Base-by-base conservation (phyloP, 37 sponge, comb jelly and placozoan genomes). In the Ephydatia muelleri region DNA sequence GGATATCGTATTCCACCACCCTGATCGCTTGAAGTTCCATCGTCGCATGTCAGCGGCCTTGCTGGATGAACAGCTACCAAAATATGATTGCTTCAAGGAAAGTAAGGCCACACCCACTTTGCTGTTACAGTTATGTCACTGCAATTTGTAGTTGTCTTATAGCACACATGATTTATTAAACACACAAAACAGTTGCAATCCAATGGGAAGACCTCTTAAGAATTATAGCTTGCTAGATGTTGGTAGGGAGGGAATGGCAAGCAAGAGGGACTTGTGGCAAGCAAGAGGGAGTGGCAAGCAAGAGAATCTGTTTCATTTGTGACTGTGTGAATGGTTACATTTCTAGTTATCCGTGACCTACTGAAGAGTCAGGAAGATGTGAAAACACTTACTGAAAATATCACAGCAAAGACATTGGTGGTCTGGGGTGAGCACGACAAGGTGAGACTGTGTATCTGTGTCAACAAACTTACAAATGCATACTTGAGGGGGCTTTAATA, bases 401-500 rank as follows among this genome's bases (percentile, higher is more conserved):
- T 91, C 35, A 64, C 49, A 2, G 35, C 78, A 2, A 90, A 90
- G 19, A 75, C 72, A 16, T 43, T 87, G 29, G 28, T 90, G 4
- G 37, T 89, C 6, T 93, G 91, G 91, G 94, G 94, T 12, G 75
- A 83, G 19, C 64, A 90, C 70, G 94, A 93, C 66, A 75, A 81
- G 86, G 90, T 89, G 35, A 78, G 80, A 2, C 30, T 30, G 30
- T 69, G 29, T 29, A 69, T 11, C 27, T 30, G 29, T 29, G 29
- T 68, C 66, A 65, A 21, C 19, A 65, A 14, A 65, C 66, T 21
- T 65, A 65, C 66, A 22, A 65, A 65, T 12, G 38, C 25, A 38
- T 25, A 38, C 22, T 25, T 26, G 16, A 26, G 32, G 25, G 73
- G 32, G 66, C 19, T 65, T 21, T 65, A 14, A n/a, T 68, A 68